Base-by-base conservation (phyloP, 2,797 vertebrate species). In the Onychomys leucogaster region DNA sequence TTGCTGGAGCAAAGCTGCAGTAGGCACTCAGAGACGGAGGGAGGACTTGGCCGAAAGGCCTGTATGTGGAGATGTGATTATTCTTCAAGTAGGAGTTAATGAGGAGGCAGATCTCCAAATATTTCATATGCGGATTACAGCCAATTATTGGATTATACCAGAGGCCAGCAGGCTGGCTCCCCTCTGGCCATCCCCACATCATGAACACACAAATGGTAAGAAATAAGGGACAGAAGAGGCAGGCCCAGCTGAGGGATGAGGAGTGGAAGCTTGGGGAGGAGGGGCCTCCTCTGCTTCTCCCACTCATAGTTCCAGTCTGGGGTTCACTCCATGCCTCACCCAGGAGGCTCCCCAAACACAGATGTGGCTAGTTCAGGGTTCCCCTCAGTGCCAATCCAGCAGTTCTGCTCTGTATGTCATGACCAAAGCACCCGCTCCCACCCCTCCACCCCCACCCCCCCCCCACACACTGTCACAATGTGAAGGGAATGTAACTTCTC, bases 81-180 rank as follows among this genome's bases (percentile, higher is more conserved):
- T 96, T 88, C 76, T 41, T 97, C 90, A 95, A 95, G 96, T 63
- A 88, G 80, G 89, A 93, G 67, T 96, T 95, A 94, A 90, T 89
- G 63, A 89, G 65, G 87, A 97, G 90, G 93, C 92, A 86, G 96
- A 82, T 94, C 97, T 97, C 94, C 94, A 97, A 97, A 94, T 96
- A 94, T 98, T 94, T 96, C 94, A 86, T 92, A 97, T 69, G 57
- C 11, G n/a, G 91, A 96, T 97, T 94, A 94, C 2, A 90, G 96
- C 63, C 96, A 96, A 97, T 97, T 97, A 96, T 63, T 1, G 6
- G 94, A 92, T 97, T 97, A 97, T 89, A 69, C 77, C 92, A 80
- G 93, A 97, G 94, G 84, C 93, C 94, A 94, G 77, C 57, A 52
- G 0, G 4, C 81, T 82, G 91, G 61, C 49, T 92, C 91, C 95